phyloP scores from a whole-genome alignment of 2,113 vertebrate genomes.

The Leptocoma aspasia region DNA sequence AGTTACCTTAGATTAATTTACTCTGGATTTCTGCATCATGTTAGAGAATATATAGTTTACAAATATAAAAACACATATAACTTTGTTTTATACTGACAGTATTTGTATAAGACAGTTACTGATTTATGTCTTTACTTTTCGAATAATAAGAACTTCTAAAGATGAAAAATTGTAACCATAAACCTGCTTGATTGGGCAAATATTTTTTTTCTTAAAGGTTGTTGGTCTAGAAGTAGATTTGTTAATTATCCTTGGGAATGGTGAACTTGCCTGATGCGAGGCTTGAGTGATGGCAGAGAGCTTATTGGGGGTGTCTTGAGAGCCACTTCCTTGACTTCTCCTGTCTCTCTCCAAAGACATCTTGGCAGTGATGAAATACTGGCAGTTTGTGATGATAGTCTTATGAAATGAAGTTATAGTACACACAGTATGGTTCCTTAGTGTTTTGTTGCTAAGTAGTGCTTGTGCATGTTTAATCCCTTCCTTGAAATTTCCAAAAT shows the following conservation, averaged over 20 bases:
- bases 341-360: conserved; percentile 54
- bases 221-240: conserved; percentile 17
- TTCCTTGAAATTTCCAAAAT: conserved; percentile 66
- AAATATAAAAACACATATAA: not conserved
- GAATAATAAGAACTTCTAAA: conserved; percentile 5
- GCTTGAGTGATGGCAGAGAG: conserved; percentile 60
- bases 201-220: not conserved
- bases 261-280: conserved; percentile 38
- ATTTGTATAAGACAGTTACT: not conserved
- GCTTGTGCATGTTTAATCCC: conserved; percentile 65
- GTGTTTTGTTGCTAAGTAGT: conserved; percentile 67
- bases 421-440: conserved; percentile 64
- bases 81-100: not conserved
- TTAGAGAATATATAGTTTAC: not conserved
- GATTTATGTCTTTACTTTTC: not conserved
- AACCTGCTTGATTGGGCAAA: not conserved
- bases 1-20: not conserved
- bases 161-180: not conserved
- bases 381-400: conserved; percentile 67
- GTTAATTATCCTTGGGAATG: conserved; percentile 22
- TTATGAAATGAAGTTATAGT: conserved; percentile 68
- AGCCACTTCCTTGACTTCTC: conserved; percentile 62
- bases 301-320: conserved; percentile 62
- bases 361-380: conserved; percentile 64
- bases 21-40: not conserved